Base-by-base conservation (phyloP, 2,888 invertebrate species). In the Chrysolina oricalcia region DNA sequence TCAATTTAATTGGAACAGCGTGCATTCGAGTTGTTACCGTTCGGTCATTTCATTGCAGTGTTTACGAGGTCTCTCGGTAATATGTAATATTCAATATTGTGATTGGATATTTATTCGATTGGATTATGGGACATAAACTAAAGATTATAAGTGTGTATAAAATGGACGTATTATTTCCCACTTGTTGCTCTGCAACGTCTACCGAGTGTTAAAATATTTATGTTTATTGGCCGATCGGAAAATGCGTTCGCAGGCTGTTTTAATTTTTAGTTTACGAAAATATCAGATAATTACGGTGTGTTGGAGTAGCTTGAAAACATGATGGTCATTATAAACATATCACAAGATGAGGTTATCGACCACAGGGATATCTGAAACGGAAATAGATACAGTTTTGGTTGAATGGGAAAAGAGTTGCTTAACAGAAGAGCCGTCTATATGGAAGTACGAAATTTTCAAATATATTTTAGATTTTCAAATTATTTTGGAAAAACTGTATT, bases 81-180 rank as follows among this genome's bases (percentile, higher is more conserved):
- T 86, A 86, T 83, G 85, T 87, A 87, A 86, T 86, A 87, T 87
- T 87, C 86, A 86, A 87, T 87, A 87, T 86, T 86, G 85, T 86
- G 86, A 87, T 86, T 84, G 85, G 84, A 83, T 86, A 86, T 86
- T 86, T 87, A 87, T 86, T 83, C 84, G 82, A 83, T 82, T 83
- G 83, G 83, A 85, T 85, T 86, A 85, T 83, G 82, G 79, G 76
- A 75, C 83, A 81, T 86, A 86, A 86, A 86, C 80, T 83, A 79
- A 79, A 81, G 83, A 83, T 83, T 84, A 84, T 84, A 83, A 81
- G 81, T 76, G 80, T 78, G 79, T 80, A 83, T 83, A 83, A 83
- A 83, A 81, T 83, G 77, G 79, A 78, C 79, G 81, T 82, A 82
- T 83, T 76, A 79, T 79, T 72, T 83, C 81, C 80, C 78, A 78